Evolutionary conservation across 2,113 vertebrate genomes (phyloP).

Genomic region (Percopsis transmontana): DNA sequence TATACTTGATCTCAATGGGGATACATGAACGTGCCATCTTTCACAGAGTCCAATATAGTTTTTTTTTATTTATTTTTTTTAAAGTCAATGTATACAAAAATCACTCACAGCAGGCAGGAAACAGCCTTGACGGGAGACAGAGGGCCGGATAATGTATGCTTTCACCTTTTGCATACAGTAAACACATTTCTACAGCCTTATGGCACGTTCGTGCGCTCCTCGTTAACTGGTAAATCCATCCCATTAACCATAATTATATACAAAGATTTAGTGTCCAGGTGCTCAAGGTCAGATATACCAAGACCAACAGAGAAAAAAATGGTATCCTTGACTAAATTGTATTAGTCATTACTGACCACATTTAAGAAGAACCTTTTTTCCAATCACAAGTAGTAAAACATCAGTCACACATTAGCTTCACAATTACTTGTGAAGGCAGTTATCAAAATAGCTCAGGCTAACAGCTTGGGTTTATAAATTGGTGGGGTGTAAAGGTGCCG

Average conservation of each 20-base stretch:
- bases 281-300: slow-evolving; percentile 22
- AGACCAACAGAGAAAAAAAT: slow-evolving; percentile 2
- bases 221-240: slow-evolving; percentile 12
- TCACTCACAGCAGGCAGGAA: slow-evolving; percentile 87
- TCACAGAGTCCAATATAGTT: slow-evolving; percentile 73
- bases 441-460: neutral
- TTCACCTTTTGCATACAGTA: slow-evolving; percentile 49
- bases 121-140: slow-evolving; percentile 84
- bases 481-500: neutral
- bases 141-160: slow-evolving; percentile 82
- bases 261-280: slow-evolving; percentile 7
- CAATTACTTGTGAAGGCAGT: neutral
- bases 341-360: neutral
- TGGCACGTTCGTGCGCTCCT: slow-evolving; percentile 31
- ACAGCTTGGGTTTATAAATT: slow-evolving; percentile 3
- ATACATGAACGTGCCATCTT: slow-evolving; percentile 89
- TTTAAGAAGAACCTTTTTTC: slow-evolving; percentile 3
- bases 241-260: slow-evolving; percentile 15
- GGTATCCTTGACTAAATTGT: slow-evolving; percentile 3
- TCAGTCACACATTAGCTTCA: neutral
- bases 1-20: slow-evolving; percentile 94
- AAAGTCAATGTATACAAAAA: slow-evolving; percentile 70
- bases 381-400: neutral
- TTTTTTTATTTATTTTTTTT: slow-evolving; percentile 42
- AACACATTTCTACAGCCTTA: slow-evolving; percentile 55